A percentile compares a stretch with the other conserved stretches of the same genome.
Evolutionary conservation across 2,113 vertebrate genomes (phyloP).

Genomic region (Cisticola juncidis): DNA sequence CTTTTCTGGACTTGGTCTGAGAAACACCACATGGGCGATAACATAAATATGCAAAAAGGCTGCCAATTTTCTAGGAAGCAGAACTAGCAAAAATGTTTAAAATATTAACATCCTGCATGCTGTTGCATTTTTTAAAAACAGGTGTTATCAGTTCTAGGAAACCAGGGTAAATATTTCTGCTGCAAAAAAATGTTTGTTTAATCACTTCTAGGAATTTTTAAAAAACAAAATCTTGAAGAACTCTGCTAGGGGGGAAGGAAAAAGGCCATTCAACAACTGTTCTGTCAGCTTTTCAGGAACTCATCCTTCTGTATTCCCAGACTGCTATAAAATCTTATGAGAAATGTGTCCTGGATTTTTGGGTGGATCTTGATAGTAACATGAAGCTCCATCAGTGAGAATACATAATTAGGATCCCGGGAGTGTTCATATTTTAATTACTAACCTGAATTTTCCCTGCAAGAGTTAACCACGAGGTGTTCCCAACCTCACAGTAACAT

Average conservation of each 20-base stretch:
- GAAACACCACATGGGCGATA: neutral
- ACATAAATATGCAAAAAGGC: neutral
- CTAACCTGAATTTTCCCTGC: neutral
- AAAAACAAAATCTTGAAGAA: neutral
- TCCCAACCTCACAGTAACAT: neutral
- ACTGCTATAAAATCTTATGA: neutral
- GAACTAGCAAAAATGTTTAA: neutral
- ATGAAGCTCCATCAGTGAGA: neutral
- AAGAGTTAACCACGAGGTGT: neutral
- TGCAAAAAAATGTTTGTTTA: neutral
- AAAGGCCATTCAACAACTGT: neutral
- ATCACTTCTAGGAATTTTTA: neutral
- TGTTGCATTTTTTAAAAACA: neutral
- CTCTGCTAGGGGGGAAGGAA: neutral
- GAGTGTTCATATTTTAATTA: neutral
- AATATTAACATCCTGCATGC: neutral
- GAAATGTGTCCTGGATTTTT: neutral
- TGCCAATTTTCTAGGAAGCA: neutral
- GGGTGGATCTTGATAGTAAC: neutral
- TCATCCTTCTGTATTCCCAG: neutral
- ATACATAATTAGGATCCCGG: neutral
- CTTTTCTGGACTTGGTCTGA: neutral
- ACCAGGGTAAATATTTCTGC: neutral
- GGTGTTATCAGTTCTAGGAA: neutral
- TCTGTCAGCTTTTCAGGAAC: neutral